Conservation (phyloP, 2,797 vertebrate genomes). For the Acridotheres tristis region DNA sequence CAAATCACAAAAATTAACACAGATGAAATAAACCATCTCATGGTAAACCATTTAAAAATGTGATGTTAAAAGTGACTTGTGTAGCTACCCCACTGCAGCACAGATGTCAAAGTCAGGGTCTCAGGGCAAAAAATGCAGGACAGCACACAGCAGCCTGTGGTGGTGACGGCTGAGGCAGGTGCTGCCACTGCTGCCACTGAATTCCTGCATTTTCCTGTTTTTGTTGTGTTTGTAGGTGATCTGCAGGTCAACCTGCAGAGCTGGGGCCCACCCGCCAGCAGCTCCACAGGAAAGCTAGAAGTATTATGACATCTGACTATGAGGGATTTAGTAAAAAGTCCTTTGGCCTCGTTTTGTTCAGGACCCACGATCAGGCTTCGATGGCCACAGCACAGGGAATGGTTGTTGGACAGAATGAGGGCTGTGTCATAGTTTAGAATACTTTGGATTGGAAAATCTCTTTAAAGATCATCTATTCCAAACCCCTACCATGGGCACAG, state of each 20-base stretch:
- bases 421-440: neutral
- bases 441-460: neutral
- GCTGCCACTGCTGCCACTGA: fast-evolving
- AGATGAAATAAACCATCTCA: neutral
- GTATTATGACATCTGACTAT: neutral
- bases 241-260: fast-evolving
- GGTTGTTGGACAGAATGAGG: neutral
- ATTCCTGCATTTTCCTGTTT: neutral
- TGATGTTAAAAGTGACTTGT: neutral
- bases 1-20: neutral
- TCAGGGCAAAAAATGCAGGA: fast-evolving
- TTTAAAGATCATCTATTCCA: neutral
- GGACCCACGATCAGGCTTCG: neutral
- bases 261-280: fast-evolving
- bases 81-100: neutral
- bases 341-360: neutral
- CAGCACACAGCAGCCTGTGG: neutral
- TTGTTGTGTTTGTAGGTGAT: neutral
- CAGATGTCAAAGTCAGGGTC: neutral
- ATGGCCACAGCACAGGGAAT: fast-evolving
- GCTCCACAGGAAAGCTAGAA: neutral
- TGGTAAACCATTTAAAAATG: neutral
- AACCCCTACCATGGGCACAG: neutral
- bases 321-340: neutral
- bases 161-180: neutral